Conservation (phyloP, 2,113 vertebrate species). For the Sialia sialis region DNA sequence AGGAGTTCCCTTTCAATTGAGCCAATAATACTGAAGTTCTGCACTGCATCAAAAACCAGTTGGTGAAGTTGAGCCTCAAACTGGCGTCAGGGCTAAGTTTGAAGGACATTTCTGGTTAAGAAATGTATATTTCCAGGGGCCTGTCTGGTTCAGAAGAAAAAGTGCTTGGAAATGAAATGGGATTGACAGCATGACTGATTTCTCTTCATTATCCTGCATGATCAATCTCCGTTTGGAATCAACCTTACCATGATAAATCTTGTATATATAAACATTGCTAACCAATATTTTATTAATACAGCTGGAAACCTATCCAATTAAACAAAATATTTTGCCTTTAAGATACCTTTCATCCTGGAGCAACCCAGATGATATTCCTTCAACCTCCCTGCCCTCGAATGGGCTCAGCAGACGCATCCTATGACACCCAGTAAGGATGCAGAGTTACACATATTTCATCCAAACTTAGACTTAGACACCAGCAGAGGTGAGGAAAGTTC, state of each 20-base stretch:
- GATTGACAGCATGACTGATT: constrained; percentile 28
- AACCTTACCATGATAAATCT: constrained; percentile 17
- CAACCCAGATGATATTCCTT: not conserved
- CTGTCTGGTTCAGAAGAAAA: not conserved
- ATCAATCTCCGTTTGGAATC: constrained; percentile 21
- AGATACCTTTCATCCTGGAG: not conserved
- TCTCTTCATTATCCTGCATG: not conserved
- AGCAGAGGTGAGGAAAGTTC: not conserved
- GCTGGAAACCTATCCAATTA: not conserved
- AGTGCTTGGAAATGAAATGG: not conserved
- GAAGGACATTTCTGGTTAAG: not conserved
- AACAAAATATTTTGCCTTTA: constrained; percentile 24
- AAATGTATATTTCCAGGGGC: not conserved
- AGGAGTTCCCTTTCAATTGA: not conserved
- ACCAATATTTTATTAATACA: constrained; percentile 35
- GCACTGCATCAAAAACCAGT: not conserved
- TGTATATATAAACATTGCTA: not conserved
- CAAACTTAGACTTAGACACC: not conserved
- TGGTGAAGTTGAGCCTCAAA: not conserved
- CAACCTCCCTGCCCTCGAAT: not conserved
- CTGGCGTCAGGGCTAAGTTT: not conserved
- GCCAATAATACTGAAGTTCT: not conserved
- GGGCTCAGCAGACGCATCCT: not conserved
- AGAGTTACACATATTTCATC: not conserved
- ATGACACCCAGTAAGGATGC: not conserved